Evolutionary conservation across 2,797 vertebrate species (phyloP), one percentile per base, ranked within the genome.

Genomic region (Scarus forsteni): DNA sequence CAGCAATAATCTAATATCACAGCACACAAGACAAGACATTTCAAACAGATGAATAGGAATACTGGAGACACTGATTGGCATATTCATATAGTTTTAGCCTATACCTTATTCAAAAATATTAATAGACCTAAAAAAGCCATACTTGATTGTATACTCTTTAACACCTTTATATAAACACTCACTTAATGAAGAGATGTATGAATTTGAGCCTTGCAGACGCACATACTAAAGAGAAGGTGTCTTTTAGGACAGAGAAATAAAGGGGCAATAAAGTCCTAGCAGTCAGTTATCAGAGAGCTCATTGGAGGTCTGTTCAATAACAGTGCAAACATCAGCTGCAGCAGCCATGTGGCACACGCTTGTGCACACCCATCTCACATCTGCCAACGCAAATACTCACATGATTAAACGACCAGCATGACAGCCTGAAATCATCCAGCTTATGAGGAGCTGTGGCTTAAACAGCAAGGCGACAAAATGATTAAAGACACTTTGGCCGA

Each of bases 361-460:
- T 59, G 18, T 6, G 8, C 10, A 5, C 0, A 1, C 53, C 55
- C 55, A 77, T 76, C 57, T 19, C 60, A 39, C 45, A 65, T 67
- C 39, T 10, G 49, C 52, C n/a, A 76, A 67, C 19, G 55, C 40
- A 77, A 79, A 87, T 57, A 81, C 38, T 61, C 66, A 62, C 11
- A 3, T 58, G 66, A 78, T 60, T 60, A 74, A 75, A 82, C 14
- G 72, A 50, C 42, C 61, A 58, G 68, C 27, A 52, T 12, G 57
- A 60, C 60, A 62, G 0, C 53, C 57, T 64, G 18, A 48, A 59
- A 67, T 63, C 46, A 7, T n/a, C 39, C 43, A 12, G 60, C 13
- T 38, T 59, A 27, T 9, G 3, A 53, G 45, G 64, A 5, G 0
- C 13, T 18, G 55, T 16, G 46, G 49, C 27, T 75, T 1, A 27